A percentile compares a stretch with the other conserved stretches of the same genome.
phyloP scores from a whole-genome alignment of 1,140 invertebrate species.

The Megalonaias nervosa region DNA sequence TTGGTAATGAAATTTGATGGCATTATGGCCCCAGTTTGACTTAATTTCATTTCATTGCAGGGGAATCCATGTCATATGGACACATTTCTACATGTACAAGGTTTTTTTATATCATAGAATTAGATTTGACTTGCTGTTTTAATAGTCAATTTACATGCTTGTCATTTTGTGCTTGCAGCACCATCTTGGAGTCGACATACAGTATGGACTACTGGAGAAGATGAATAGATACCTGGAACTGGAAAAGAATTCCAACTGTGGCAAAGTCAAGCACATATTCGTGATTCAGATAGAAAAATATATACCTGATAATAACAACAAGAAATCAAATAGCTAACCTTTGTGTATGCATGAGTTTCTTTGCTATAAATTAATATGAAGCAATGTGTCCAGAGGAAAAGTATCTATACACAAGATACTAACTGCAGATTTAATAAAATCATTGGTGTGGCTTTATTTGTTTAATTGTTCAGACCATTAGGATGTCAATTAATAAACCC shows the following conservation, averaged over 20 bases:
- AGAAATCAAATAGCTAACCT: too few relatives aligned
- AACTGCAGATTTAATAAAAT: too few relatives aligned
- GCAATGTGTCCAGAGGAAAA: too few relatives aligned
- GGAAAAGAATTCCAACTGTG: conserved; percentile 72
- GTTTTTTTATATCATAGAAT: background rate
- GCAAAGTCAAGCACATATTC: conserved; percentile 72
- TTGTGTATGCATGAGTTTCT: too few relatives aligned
- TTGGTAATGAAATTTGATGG: background rate
- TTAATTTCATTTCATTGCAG: too few relatives aligned
- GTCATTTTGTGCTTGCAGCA: conserved; percentile 70
- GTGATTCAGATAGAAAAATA: conserved; percentile 69
- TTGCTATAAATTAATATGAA: too few relatives aligned
- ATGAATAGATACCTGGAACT: conserved; percentile 71
- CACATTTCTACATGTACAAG: background rate
- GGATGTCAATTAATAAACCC: too few relatives aligned
- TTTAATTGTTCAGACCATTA: too few relatives aligned
- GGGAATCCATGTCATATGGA: too few relatives aligned
- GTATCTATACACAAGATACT: too few relatives aligned
- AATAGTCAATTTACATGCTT: background rate
- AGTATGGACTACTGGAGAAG: conserved; percentile 70
- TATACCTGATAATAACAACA: background rate
- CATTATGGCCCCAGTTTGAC: background rate
- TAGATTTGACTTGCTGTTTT: background rate
- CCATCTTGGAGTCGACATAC: conserved; percentile 71
- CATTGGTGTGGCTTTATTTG: too few relatives aligned